A percentile compares a stretch with the other conserved stretches of the same genome.
These are phyloP conservation scores for Glaucopsyche alexis DNA, from an alignment of 2,888 invertebrate genomes.

Conservation along the genomic window DNA sequence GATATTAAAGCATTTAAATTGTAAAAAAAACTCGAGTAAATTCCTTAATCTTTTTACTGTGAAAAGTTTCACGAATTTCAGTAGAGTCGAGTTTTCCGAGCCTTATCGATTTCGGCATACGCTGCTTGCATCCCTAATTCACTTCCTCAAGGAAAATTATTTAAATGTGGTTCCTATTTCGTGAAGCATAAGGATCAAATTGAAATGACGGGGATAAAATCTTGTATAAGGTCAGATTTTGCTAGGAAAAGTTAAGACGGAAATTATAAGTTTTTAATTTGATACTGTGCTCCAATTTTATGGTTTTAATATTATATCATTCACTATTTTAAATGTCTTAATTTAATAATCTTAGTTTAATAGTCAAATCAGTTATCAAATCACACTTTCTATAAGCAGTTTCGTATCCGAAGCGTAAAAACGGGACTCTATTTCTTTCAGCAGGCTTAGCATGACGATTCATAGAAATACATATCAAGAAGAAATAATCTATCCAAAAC, in stretches of 20 bases:
- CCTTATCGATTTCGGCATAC: conserved; percentile 60
- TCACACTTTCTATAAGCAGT: too few species aligned
- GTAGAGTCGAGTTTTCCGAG: conserved; percentile 49
- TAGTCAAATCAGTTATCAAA: too few species aligned
- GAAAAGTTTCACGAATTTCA: conserved; percentile 33
- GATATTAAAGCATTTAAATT: neutral
- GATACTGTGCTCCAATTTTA: conserved; percentile 27
- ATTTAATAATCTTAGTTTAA: too few species aligned
- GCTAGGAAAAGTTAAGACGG: conserved; percentile 10
- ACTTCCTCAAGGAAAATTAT: conserved; percentile 28
- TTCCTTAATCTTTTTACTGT: conserved; percentile 13
- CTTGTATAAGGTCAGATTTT: conserved; percentile 36
- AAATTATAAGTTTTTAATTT: conserved; percentile 18
- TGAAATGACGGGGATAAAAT: neutral
- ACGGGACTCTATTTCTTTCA: too few species aligned
- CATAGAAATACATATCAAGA: too few species aligned
- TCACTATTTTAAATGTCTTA: neutral
- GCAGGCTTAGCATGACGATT: too few species aligned
- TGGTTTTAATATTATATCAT: neutral
- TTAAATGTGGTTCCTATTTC: conserved; percentile 36
- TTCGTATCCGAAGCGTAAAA: too few species aligned
- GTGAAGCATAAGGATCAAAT: conserved; percentile 33
- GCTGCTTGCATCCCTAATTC: conserved; percentile 57
- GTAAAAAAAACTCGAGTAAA: neutral
- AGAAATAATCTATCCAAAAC: too few species aligned